phyloP scores from a whole-genome alignment of 1,140 invertebrate genomes.

The Trissolcus basalis region DNA sequence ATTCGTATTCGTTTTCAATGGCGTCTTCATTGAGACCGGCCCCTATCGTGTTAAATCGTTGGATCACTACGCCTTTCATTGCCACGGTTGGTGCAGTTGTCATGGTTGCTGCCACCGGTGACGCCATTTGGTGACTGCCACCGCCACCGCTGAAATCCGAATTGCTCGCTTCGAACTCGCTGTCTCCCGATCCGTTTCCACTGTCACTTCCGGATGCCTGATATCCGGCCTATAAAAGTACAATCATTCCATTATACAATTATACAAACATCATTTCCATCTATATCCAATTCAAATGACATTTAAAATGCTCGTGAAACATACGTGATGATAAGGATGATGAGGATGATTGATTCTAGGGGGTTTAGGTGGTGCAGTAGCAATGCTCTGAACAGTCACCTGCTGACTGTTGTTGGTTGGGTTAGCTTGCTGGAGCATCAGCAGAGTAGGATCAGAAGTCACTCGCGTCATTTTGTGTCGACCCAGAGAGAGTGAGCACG shows the following conservation, averaged over 20 bases:
- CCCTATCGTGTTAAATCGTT: constrained; percentile 65
- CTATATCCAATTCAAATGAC: no score
- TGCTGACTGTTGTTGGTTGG: constrained; percentile 55
- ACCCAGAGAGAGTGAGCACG: constrained; percentile 70
- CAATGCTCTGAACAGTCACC: constrained; percentile 47
- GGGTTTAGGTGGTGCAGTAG: constrained; percentile 84
- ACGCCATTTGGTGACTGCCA: constrained; percentile 46
- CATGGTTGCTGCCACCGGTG: constrained; percentile 41
- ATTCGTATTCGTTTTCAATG: constrained; percentile 68
- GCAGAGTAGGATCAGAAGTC: constrained; percentile 68
- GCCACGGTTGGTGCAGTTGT: constrained; percentile 63
- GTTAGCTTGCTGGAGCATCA: constrained; percentile 53
- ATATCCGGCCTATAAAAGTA: constrained; percentile 72
- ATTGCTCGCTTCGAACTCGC: constrained; percentile 72
- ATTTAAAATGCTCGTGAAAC: no score
- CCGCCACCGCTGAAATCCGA: constrained; percentile 64
- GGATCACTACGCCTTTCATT: constrained; percentile 72
- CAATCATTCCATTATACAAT: not conserved
- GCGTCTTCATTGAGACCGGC: constrained; percentile 65
- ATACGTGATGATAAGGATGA: constrained; percentile 65
- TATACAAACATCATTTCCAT: no score
- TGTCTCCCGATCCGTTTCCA: constrained; percentile 89
- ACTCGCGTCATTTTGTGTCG: constrained; percentile 72
- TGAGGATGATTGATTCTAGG: constrained; percentile 78
- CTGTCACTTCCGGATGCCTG: constrained; percentile 91